Evolutionary conservation across 2,888 invertebrate species (phyloP), one percentile per base, ranked within the genome.

Genomic region (Drepana falcataria): DNA sequence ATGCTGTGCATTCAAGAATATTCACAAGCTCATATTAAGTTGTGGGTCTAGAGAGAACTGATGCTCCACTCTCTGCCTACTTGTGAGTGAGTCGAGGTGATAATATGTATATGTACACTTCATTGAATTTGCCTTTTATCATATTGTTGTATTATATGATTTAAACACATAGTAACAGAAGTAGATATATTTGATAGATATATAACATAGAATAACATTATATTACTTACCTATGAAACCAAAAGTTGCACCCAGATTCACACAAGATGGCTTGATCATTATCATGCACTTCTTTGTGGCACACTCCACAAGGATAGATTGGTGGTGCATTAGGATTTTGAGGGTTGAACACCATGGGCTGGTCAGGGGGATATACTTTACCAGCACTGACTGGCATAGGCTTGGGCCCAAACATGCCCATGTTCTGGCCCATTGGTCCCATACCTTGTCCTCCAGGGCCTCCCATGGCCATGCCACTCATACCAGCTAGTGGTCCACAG

Each of bases 321-420:
- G 99, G 98, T 52, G 99, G 99, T 53, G 99, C 99, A 84, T 98
- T 99, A 0, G 98, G 99, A 87, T 99, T 99, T 85, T 98, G 98
- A 48, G 98, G 97, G 87, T 99, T 99, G 83, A 98, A 98, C 61
- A 99, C 97, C 98, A 98, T 98, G 0, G 98, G 96, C 81, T 98
- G 98, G 81, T 98, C 97, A 3, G 96, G 96, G 49, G 98, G 98
- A 88, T 99, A 99, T 59, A 97, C 95, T 93, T 97, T 96, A 51
- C 96, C 96, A 53, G 97, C 96, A 80, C 96, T 96, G 60, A 97
- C 96, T 67, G 97, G 96, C 95, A 97, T 96, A 9, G 97, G 97
- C 81, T 96, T 97, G 2, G 96, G 95, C 40, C 95, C 95, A 92
- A 94, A 92, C 91, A 92, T 92, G 6, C 91, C 85, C 91, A 91